A percentile compares a stretch with the other conserved stretches of the same genome.
These are phyloP conservation scores for Aptenodytes forsteri DNA, from an alignment of 2,113 vertebrate species.

Conservation along the genomic window DNA sequence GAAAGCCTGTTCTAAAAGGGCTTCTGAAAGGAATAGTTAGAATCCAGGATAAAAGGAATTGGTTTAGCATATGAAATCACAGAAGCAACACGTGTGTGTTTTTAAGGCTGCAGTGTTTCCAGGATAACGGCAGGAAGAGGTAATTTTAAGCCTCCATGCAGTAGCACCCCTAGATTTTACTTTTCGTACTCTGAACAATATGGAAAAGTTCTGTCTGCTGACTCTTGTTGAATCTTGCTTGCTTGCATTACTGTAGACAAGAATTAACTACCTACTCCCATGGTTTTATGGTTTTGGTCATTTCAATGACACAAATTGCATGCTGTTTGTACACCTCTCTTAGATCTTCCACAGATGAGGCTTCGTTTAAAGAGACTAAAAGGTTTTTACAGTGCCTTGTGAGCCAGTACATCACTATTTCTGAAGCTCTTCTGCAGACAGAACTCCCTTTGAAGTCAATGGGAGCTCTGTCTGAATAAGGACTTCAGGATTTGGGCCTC, in stretches of 20 bases:
- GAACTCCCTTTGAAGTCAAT: conserved; percentile 33
- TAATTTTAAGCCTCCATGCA: background rate
- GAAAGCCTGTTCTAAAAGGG: background rate
- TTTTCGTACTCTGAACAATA: background rate
- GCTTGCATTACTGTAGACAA: background rate
- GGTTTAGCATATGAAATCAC: background rate
- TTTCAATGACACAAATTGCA: background rate
- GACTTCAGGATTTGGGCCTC: conserved; percentile 29
- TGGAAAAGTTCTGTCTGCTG: background rate
- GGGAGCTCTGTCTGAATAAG: background rate
- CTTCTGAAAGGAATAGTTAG: background rate
- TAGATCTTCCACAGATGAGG: background rate
- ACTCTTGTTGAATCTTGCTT: background rate
- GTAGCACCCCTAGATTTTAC: background rate
- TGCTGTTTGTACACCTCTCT: background rate
- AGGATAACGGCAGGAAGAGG: background rate
- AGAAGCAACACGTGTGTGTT: background rate
- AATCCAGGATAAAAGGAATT: background rate
- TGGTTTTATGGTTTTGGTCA: background rate
- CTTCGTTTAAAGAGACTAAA: background rate
- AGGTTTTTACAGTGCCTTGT: background rate
- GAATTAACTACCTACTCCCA: background rate
- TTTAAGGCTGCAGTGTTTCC: background rate
- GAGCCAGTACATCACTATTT: background rate
- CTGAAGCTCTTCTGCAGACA: conserved; percentile 7